A percentile compares a stretch with the other conserved stretches of the same genome.
These are phyloP conservation scores for Ischnus inquisitorius DNA, from an alignment of 2,888 invertebrate species.

Conservation along the genomic window DNA sequence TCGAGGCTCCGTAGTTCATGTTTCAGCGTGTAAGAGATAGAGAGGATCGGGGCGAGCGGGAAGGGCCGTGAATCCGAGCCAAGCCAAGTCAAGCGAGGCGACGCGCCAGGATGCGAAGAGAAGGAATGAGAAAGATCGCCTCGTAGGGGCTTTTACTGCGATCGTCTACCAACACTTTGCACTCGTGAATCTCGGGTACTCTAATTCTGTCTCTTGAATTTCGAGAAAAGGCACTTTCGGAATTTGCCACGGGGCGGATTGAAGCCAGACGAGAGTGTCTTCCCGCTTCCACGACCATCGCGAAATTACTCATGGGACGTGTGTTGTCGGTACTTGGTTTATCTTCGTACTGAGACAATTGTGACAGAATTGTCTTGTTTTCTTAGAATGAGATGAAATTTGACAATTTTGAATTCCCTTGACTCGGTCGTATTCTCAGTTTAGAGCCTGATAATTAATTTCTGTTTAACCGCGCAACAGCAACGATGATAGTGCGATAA, in stretches of 20 bases:
- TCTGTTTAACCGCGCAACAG: too few relatives aligned
- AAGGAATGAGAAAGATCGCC: constrained; percentile 47
- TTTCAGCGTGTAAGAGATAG: constrained; percentile 26
- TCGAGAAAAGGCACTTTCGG: constrained; percentile 46
- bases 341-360: not conserved
- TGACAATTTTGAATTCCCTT: not conserved
- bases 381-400: not conserved
- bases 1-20: constrained; percentile 29
- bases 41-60: constrained; percentile 20
- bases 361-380: not conserved
- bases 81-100: constrained; percentile 59
- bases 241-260: constrained; percentile 10
- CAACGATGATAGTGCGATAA: too few relatives aligned
- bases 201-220: constrained; percentile 48
- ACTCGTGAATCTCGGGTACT: constrained; percentile 50
- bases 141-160: constrained; percentile 29
- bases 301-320: constrained; percentile 8
- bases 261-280: constrained; percentile 20
- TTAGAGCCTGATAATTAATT: not conserved
- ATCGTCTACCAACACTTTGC: constrained; percentile 21
- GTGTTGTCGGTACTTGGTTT: not conserved
- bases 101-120: constrained; percentile 55
- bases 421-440: not conserved
- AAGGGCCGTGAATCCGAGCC: constrained; percentile 13
- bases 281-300: not conserved